phyloP scores from a whole-genome alignment of 2,888 invertebrate species.

The Orchesellides sinensis region DNA sequence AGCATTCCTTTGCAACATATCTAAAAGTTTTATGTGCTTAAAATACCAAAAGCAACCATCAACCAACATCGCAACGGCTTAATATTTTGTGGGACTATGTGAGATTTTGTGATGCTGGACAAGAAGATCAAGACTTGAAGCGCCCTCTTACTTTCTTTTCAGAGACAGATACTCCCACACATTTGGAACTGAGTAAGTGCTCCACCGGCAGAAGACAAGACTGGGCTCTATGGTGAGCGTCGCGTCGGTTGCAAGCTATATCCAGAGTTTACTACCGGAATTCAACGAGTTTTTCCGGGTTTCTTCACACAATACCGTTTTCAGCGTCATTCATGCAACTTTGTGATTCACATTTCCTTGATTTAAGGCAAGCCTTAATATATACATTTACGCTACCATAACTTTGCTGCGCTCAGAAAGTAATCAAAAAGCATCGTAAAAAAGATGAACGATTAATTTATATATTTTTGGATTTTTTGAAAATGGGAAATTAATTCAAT shows the following conservation, averaged over 20 bases:
- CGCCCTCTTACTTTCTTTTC: slow-evolving; percentile 8
- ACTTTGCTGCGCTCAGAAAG: no score
- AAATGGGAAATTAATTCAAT: neutral
- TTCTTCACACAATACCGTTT: slow-evolving; percentile 10
- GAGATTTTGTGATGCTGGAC: neutral
- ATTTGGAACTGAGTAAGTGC: neutral
- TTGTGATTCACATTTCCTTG: no score
- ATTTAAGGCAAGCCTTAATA: no score
- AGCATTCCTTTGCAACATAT: neutral
- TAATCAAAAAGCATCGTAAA: no score
- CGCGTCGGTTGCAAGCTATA: neutral
- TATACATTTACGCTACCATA: no score
- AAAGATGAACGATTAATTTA: no score
- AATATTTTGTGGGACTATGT: neutral
- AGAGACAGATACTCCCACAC: slow-evolving; percentile 5
- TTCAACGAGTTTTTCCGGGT: neutral
- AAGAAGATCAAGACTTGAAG: neutral
- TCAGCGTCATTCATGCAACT: no score
- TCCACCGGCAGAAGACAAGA: slow-evolving; percentile 1
- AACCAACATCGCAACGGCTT: no score
- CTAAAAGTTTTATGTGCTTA: neutral
- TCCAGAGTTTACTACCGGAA: neutral
- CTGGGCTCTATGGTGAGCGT: neutral
- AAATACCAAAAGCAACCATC: slow-evolving; percentile 9
- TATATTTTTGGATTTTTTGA: no score